Evolutionary conservation across 2,113 vertebrate genomes (phyloP), one percentile per base, ranked within the genome.

Genomic region (Percopsis transmontana): DNA sequence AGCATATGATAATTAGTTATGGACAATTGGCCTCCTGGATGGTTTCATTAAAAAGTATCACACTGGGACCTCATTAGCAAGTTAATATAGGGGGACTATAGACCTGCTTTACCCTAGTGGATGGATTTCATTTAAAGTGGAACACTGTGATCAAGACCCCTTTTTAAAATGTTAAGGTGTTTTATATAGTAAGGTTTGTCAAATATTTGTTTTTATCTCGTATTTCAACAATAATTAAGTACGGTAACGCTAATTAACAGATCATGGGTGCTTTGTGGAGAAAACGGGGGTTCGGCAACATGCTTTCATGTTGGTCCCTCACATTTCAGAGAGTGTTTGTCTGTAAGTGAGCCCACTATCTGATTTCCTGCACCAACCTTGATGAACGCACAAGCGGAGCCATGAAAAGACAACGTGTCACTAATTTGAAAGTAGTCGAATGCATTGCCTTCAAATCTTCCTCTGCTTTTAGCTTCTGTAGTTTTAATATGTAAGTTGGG

Each of bases 1-100:
- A 89, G 78, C 84, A 89, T 86, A 88, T 86, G 80, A 87, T 90
- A 90, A 91, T 91, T 91, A 90, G 87, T 88, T 85, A 78, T 87
- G 88, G 89, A 82, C 85, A 81, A 87, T 90, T 91, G 90, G 83
- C 76, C 84, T 85, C 84, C 68, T 87, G 87, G 86, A 89, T 90
- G 81, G 85, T 90, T 90, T 91, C 88, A 92, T 91, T 90, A 90
- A 85, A 86, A 89, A 62, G 64, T 66, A 85, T 82, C 86, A 85
- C 86, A 85, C 85, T 85, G 89, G 82, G 89, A 89, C 77, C 82
- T 90, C 85, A 88, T 91, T 91, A 91, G 72, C 76, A 64, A 54
- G 14, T 70, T 82, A 74, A 87, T 88, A 79, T 89, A 85, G 72
- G 68, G 65, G 76, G 80, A 83, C 67, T 53, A 10, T 72, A 53